phyloP scores from a whole-genome alignment of 1,140 invertebrate genomes.

The Lepidurus arcticus region DNA sequence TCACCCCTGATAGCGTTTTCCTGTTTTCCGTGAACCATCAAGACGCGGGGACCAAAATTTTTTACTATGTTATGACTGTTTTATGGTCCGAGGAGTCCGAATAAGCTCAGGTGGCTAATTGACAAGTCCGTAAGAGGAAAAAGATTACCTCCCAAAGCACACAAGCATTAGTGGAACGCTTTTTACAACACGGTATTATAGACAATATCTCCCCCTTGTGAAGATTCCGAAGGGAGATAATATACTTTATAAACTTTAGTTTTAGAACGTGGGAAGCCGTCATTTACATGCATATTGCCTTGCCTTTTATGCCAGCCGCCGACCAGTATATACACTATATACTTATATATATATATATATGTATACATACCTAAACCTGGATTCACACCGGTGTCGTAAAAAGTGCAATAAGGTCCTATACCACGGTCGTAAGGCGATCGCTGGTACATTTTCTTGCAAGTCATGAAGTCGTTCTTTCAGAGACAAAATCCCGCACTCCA shows the following conservation, averaged over 20 bases:
- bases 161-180: not conserved
- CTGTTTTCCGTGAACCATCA: not conserved
- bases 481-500: too few species aligned
- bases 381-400: too few species aligned
- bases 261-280: not conserved
- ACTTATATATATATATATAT: too few species aligned
- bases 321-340: too few species aligned
- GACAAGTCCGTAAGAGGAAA: not conserved
- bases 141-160: not conserved
- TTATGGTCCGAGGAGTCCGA: not conserved
- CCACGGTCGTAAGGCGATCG: too few species aligned
- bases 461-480: too few species aligned
- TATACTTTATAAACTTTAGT: not conserved
- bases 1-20: not conserved
- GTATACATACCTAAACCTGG: too few species aligned
- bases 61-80: not conserved
- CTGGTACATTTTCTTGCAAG: too few species aligned
- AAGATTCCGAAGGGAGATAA: not conserved
- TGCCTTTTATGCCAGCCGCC: too few species aligned
- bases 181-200: not conserved
- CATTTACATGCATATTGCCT: not conserved
- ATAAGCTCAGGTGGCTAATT: conserved; percentile 13
- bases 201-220: not conserved
- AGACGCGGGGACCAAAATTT: not conserved
- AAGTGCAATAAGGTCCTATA: too few species aligned